A percentile compares a stretch with the other conserved stretches of the same genome.
These are phyloP conservation scores for Melanostoma scalare DNA, from an alignment of 2,888 invertebrate species.

Conservation along the genomic window DNA sequence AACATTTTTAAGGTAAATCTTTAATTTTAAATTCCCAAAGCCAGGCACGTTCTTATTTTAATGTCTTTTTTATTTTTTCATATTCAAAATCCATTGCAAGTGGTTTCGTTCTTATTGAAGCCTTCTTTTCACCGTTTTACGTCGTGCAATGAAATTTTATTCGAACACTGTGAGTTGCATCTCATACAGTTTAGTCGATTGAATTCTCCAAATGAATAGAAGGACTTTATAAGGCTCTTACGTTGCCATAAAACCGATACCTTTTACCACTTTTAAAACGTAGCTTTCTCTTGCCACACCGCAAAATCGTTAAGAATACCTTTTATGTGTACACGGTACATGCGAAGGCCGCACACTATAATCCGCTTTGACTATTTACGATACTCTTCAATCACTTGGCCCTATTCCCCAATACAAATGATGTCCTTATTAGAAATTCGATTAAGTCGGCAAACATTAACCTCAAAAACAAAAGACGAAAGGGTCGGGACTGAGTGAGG, in stretches of 20 bases:
- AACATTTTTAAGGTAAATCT: no score
- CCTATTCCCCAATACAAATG: conserved; percentile 66
- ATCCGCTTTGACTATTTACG: conserved; percentile 64
- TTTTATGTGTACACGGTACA: conserved; percentile 13
- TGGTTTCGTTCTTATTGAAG: no score
- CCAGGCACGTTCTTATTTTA: no score
- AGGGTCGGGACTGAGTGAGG: neutral
- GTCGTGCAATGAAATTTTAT: conserved; percentile 4
- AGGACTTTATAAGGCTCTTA: conserved; percentile 28
- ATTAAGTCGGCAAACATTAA: conserved; percentile 71
- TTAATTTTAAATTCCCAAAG: no score
- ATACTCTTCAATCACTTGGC: conserved; percentile 55
- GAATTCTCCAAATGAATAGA: neutral
- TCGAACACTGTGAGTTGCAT: conserved; percentile 7
- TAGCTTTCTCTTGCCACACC: conserved; percentile 19
- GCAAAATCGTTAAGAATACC: conserved; percentile 54
- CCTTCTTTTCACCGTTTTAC: no score
- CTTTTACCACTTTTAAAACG: conserved; percentile 37
- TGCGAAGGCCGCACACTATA: conserved; percentile 39
- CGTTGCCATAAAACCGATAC: conserved; percentile 25
- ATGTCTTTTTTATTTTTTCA: no score
- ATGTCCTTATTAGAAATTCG: conserved; percentile 68
- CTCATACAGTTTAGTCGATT: conserved; percentile 11
- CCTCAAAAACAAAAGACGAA: conserved; percentile 59
- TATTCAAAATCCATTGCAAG: no score